Evolutionary conservation across 2,797 vertebrate species (phyloP).

Genomic region (Rhynchonycteris naso): DNA sequence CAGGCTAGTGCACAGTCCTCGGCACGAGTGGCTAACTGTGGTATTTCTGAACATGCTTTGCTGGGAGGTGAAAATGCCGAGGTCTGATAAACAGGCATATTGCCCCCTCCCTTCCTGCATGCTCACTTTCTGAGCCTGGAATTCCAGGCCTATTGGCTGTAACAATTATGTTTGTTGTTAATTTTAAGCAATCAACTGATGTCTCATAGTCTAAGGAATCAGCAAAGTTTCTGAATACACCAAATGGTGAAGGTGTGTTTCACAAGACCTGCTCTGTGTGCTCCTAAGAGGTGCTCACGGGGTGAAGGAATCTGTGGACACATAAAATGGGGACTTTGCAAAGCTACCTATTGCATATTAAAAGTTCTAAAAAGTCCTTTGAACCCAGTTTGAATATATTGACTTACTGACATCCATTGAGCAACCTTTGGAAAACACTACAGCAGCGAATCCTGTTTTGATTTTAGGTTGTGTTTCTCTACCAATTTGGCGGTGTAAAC

Average conservation of each 20-base stretch:
- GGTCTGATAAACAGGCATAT: neutral
- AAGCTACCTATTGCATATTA: neutral
- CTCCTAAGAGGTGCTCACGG: neutral
- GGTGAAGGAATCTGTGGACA: neutral
- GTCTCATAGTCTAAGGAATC: neutral
- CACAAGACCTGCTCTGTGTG: neutral
- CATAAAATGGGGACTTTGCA: neutral
- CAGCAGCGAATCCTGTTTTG: neutral
- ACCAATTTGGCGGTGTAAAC: neutral
- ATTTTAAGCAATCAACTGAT: neutral
- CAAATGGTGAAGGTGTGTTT: neutral
- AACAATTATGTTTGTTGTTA: slow-evolving; percentile 23
- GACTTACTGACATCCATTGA: neutral
- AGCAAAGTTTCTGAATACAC: neutral
- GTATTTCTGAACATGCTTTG: neutral
- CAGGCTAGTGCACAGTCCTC: neutral
- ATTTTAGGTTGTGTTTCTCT: neutral
- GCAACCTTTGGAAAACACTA: neutral
- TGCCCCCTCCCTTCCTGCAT: neutral
- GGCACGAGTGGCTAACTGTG: neutral
- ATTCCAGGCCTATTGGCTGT: neutral
- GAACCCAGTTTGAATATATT: neutral
- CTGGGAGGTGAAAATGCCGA: neutral
- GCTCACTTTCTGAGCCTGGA: slow-evolving; percentile 2
- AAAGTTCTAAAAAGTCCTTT: neutral